phyloP scores from a whole-genome alignment of 2,113 vertebrate genomes.

The Erythrocercus mccallii region DNA sequence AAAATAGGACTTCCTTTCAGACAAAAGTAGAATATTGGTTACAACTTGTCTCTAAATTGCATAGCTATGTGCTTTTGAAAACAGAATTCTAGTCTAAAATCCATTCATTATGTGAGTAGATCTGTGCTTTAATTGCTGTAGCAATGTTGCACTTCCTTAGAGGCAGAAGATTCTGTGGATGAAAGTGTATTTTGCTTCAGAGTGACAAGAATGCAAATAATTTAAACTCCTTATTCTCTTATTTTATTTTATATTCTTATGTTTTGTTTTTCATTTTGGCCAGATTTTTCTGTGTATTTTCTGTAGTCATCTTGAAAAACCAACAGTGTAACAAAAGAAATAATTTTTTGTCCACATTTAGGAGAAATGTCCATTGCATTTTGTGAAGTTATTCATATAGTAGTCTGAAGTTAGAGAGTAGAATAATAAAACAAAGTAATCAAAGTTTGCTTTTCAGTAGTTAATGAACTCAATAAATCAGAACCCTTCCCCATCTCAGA shows the following conservation, averaged over 20 bases:
- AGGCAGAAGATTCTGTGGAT: neutral
- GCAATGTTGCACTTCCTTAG: neutral
- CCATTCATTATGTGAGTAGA: neutral
- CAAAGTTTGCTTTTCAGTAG: neutral
- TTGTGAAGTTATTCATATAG: neutral
- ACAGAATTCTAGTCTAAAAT: neutral
- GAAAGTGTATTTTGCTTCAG: neutral
- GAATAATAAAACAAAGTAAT: neutral
- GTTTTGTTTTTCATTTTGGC: neutral
- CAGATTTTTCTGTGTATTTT: neutral
- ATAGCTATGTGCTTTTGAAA: neutral
- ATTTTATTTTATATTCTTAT: neutral
- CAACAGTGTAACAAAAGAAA: neutral
- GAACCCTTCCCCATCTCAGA: neutral
- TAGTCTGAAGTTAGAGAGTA: neutral
- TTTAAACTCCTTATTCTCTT: neutral
- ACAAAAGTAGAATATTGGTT: neutral
- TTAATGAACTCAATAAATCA: neutral
- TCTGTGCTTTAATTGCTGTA: neutral
- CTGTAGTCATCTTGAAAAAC: neutral
- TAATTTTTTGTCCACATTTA: neutral
- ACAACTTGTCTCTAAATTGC: neutral
- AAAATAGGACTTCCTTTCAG: neutral
- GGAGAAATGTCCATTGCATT: neutral
- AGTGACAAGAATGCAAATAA: neutral